Percentiles rank a stretch among this genome's conserved stretches.
Conservation (phyloP, 2,797 vertebrate genomes). For the Gephyroberyx darwinii region DNA sequence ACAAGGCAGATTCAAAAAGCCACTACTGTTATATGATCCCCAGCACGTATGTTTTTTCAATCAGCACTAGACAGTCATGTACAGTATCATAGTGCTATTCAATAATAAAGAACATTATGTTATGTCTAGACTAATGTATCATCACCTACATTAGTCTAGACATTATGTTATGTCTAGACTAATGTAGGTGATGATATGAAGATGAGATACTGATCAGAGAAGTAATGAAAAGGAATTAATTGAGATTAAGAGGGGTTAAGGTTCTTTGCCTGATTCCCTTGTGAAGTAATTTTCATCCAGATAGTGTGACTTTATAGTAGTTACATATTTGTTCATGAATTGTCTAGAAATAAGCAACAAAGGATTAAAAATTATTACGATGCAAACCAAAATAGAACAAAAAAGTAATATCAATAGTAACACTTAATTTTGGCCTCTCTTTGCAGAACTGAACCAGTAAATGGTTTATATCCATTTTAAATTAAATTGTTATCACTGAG, state of each 20-base stretch:
- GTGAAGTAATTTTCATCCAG: slow-evolving; percentile 16
- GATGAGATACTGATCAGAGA: slow-evolving; percentile 1
- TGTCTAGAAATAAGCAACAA: slow-evolving; percentile 42
- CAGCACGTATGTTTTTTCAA: slow-evolving; percentile 1
- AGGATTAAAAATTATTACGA: slow-evolving; percentile 31
- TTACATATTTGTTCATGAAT: slow-evolving; percentile 1
- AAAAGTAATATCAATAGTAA: slow-evolving; percentile 27
- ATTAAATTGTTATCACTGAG: slow-evolving; percentile 63
- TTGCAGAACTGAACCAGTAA: slow-evolving; percentile 19
- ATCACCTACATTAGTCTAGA: no score
- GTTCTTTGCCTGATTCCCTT: background rate
- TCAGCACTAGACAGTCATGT: background rate
- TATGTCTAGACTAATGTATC: background rate
- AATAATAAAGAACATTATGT: background rate
- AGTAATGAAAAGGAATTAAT: slow-evolving; percentile 11
- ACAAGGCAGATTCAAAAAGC: background rate
- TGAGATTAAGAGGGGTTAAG: slow-evolving; percentile 1
- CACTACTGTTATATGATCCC: background rate
- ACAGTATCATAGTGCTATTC: background rate
- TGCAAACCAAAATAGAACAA: slow-evolving; percentile 28
- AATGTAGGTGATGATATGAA: background rate
- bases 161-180: no score
- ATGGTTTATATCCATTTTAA: slow-evolving; percentile 7
- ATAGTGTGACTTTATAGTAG: slow-evolving; percentile 13
- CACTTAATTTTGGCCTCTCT: slow-evolving; percentile 25